phyloP scores from a whole-genome alignment of 1,140 invertebrate species.

The Brachionus asplanchnoidis region DNA sequence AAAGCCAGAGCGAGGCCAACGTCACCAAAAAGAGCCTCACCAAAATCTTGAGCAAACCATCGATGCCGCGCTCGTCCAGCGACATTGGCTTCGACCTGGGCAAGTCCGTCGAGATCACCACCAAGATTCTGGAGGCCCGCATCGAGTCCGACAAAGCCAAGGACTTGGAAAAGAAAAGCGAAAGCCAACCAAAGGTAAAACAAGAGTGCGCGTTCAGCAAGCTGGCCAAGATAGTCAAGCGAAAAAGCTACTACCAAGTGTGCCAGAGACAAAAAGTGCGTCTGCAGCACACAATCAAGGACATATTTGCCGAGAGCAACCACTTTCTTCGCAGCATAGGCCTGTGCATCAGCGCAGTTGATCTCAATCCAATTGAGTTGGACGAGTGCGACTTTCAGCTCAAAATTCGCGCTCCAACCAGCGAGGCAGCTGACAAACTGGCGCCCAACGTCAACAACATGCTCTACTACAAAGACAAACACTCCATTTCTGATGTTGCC shows the following conservation, averaged over 20 bases:
- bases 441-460: conserved; percentile 34
- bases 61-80: background rate
- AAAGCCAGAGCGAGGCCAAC: background rate
- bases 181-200: background rate
- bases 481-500: conserved; percentile 28
- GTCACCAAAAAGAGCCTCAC: background rate
- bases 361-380: conserved; percentile 15
- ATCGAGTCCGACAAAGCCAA: background rate
- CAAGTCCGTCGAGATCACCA: background rate
- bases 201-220: background rate
- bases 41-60: background rate
- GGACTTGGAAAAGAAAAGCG: background rate
- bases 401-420: background rate
- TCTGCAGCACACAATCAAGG: background rate
- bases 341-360: background rate
- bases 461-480: conserved; percentile 31
- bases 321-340: background rate
- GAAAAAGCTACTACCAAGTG: conserved; percentile 23
- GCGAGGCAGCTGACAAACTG: background rate
- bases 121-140: background rate
- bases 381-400: conserved; percentile 30
- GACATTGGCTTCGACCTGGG: background rate
- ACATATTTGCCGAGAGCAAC: background rate
- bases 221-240: background rate
- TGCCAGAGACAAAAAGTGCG: background rate